A percentile compares a stretch with the other conserved stretches of the same genome.
These are phyloP conservation scores for Ypsolopha scabrella DNA, from an alignment of 2,888 invertebrate species.

Conservation along the genomic window DNA sequence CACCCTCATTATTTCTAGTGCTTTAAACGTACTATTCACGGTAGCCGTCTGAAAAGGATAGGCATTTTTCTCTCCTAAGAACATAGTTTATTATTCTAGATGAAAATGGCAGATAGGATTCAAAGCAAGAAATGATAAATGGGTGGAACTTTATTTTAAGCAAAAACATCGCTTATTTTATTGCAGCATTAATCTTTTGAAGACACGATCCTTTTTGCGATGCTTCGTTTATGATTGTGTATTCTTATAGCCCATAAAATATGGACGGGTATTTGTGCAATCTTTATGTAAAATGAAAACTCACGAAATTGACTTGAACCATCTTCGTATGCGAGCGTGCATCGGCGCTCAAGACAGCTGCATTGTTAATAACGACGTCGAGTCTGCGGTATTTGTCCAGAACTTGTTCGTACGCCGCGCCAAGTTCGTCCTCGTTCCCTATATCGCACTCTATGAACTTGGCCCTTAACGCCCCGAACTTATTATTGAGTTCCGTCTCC, in stretches of 20 bases:
- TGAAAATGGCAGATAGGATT: too few relatives aligned
- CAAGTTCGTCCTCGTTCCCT: conserved; percentile 36
- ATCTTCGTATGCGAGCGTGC: conserved; percentile 30
- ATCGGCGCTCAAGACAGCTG: conserved; percentile 34
- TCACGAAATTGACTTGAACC: conserved; percentile 53
- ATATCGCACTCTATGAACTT: conserved; percentile 61
- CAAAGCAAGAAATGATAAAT: too few relatives aligned
- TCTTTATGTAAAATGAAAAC: conserved; percentile 14
- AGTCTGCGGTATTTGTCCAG: conserved; percentile 47
- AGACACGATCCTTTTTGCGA: too few relatives aligned
- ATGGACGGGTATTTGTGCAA: too few relatives aligned
- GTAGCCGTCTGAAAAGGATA: conserved; percentile 41
- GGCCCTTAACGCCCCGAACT: conserved; percentile 49
- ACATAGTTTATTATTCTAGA: neutral
- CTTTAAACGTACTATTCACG: conserved; percentile 43
- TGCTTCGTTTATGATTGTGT: too few relatives aligned
- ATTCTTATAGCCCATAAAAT: too few relatives aligned
- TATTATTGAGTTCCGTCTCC: conserved; percentile 38
- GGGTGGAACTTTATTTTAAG: too few relatives aligned
- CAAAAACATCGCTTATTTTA: too few relatives aligned
- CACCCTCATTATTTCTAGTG: conserved; percentile 38
- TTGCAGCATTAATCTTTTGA: too few relatives aligned
- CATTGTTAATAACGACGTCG: conserved; percentile 50
- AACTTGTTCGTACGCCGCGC: conserved; percentile 39
- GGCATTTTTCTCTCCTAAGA: neutral